Evolutionary conservation across 2,888 invertebrate species (phyloP), one percentile per base, ranked within the genome.

Genomic region (Deroplatys truncata): DNA sequence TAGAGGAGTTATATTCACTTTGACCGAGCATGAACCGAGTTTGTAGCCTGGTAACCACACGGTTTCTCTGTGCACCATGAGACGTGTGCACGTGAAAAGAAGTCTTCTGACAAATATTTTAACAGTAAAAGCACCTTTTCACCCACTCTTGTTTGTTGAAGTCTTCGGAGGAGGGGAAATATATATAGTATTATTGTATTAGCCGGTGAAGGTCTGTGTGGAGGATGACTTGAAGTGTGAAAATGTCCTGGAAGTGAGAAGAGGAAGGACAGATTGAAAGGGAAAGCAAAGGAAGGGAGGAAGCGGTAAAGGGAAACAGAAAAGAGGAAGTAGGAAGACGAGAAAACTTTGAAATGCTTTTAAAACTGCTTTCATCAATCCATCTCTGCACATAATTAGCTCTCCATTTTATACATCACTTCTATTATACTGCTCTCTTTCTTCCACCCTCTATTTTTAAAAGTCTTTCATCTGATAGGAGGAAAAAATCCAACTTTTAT

Each of bases 281-380:
- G 56, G 56, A 72, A 72, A 15, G 56, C 20, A 72, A 72, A 72
- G 20, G 56, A 72, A 72, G 20, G 20, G 56, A 72, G 56, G 56
- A 72, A 72, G 20, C 56, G 25, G 86, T 28, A 86, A 31, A 87
- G 29, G 9, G 84, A 88, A 56, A 88, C 82, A 49, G 56, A 84
- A 85, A 72, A 72, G 31, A 31, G 29, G 85, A 84, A 88, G 72
- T 15, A 56, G 31, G 84, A 88, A 82, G 56, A 82, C 28, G 29
- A 85, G 86, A 83, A 90, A 90, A 90, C 90, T 88, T 83, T 82
- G 88, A 89, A 90, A 90, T 88, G 89, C 88, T 90, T 89, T 90
- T 90, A 90, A 90, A 89, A 88, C 49, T 88, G 72, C 85, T 90
- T 90, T 90, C 86, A 90, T 84, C 83, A 88, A 88, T 88, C 84